phyloP scores from a whole-genome alignment of 64 coral and sea anemone species.

The Stichodactyla mertensii region DNA sequence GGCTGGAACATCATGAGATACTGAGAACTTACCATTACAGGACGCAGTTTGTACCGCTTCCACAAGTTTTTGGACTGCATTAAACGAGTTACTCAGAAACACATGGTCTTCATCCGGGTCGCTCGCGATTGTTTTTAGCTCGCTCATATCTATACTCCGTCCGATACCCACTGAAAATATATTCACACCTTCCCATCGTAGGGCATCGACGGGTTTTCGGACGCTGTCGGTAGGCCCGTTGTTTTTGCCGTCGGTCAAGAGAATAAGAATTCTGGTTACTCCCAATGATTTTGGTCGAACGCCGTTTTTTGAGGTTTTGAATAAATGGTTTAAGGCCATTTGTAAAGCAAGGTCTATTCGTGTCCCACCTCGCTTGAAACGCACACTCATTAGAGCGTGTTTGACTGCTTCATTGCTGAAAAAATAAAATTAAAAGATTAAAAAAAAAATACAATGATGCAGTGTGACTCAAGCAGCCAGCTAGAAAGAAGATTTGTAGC shows the following conservation, averaged over 20 bases:
- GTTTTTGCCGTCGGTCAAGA: slow-evolving; percentile 44
- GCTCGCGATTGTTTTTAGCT: slow-evolving; percentile 44
- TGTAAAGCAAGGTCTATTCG: slow-evolving; percentile 26
- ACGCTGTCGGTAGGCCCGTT: background rate
- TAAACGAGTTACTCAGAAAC: background rate
- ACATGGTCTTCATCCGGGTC: slow-evolving; percentile 48
- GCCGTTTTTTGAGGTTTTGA: slow-evolving; percentile 2
- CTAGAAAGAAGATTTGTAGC: too few species aligned
- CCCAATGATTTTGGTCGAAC: slow-evolving; percentile 18
- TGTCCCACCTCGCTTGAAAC: background rate
- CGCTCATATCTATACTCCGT: background rate
- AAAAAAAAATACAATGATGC: background rate
- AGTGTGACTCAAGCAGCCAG: too few species aligned
- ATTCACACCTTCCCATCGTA: slow-evolving; percentile 28
- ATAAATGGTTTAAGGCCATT: background rate
- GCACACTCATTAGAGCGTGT: background rate
- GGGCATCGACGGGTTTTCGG: background rate
- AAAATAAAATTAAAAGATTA: background rate
- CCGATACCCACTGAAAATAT: slow-evolving; percentile 42
- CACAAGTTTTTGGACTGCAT: background rate
- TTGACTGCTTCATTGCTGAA: background rate
- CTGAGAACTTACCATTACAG: slow-evolving; percentile 36
- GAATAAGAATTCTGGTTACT: slow-evolving; percentile 33
- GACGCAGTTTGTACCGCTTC: slow-evolving; percentile 6
- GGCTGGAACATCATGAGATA: background rate